Percentiles rank a stretch among this genome's conserved stretches.
Evolutionary conservation across 2,113 vertebrate species (phyloP).

Genomic region (Casuarius casuarius): DNA sequence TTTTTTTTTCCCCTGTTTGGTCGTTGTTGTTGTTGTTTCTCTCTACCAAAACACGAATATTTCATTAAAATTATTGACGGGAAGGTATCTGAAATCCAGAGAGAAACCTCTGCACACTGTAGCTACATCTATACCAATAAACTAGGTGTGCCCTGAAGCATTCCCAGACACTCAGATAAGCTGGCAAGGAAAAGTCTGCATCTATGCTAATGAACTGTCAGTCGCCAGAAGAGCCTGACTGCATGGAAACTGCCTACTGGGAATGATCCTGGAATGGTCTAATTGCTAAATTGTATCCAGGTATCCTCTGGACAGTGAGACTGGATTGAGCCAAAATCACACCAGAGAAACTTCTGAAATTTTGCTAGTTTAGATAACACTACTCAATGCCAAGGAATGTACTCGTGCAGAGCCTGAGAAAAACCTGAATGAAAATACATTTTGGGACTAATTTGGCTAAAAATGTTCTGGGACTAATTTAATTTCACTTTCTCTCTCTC

Average conservation of each 20-base stretch:
- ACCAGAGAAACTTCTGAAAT: neutral
- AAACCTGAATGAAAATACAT: neutral
- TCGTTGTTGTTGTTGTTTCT: neutral
- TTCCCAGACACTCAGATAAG: conserved; percentile 19
- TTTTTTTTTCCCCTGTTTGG: neutral
- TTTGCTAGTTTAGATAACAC: neutral
- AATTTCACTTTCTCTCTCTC: neutral
- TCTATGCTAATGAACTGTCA: conserved; percentile 23
- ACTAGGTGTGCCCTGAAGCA: neutral
- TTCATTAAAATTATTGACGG: neutral
- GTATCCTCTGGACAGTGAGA: neutral
- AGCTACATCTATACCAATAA: neutral
- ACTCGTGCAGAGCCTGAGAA: neutral
- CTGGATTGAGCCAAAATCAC: neutral
- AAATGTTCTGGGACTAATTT: neutral
- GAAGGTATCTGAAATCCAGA: neutral
- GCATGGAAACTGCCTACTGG: neutral
- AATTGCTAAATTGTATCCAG: neutral
- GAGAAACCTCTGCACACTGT: neutral
- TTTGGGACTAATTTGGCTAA: neutral
- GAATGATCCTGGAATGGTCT: neutral
- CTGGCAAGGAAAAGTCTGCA: neutral
- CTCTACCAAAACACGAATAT: neutral
- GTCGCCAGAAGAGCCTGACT: neutral
- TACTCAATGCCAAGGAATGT: neutral